Conservation (phyloP, 2,797 vertebrate species). For the Diplodus puntazzo region DNA sequence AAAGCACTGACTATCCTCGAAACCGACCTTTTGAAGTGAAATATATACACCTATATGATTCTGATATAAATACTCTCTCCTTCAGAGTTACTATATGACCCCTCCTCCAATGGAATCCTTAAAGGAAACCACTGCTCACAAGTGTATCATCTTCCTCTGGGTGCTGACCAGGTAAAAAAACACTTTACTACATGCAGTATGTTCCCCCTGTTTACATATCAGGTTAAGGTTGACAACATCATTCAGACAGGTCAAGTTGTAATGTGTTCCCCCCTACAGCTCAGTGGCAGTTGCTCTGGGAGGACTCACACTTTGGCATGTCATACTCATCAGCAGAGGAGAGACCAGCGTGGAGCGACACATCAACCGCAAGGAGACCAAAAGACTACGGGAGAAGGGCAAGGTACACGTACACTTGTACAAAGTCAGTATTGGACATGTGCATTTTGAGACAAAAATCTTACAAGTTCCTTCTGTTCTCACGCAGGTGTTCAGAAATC, state of each 20-base stretch:
- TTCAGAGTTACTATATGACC: constrained; percentile 92
- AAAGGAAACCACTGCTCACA: constrained; percentile 90
- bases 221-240: neutral
- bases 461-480: neutral
- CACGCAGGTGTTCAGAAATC: constrained; percentile 92
- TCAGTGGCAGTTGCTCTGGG: constrained; percentile 94
- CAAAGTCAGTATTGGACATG: neutral
- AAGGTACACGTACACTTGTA: constrained; percentile 79
- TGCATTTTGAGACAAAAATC: too few relatives aligned
- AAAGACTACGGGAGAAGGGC: constrained; percentile 87
- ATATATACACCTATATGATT: neutral
- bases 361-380: constrained; percentile 94
- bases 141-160: constrained; percentile 96
- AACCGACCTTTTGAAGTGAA: neutral
- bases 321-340: constrained; percentile 91
- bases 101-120: constrained; percentile 88
- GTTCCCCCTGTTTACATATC: neutral
- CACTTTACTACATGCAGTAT: fast-evolving
- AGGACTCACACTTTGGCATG: constrained; percentile 94
- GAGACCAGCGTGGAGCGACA: constrained; percentile 98
- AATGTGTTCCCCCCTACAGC: constrained; percentile 75
- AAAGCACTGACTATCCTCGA: neutral
- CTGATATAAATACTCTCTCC: neutral
- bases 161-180: constrained; percentile 93
- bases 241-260: neutral